These are phyloP conservation scores for Saguinus imperator DNA, from an alignment of 2,113 vertebrate genomes.

Conservation along the genomic window DNA sequence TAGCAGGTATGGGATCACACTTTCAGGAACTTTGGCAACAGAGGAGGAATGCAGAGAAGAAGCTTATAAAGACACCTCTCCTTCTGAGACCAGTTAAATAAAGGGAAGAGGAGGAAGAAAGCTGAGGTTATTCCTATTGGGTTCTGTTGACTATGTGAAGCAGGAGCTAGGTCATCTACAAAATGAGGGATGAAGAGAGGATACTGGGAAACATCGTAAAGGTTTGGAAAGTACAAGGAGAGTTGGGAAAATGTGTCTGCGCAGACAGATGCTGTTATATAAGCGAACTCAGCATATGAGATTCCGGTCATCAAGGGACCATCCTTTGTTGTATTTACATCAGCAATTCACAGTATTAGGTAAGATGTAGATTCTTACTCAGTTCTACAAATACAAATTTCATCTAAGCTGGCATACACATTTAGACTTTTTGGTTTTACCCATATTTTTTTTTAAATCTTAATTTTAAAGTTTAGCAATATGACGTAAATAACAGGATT, in stretches of 20 bases:
- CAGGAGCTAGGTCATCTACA: neutral
- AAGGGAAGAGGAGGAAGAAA: neutral
- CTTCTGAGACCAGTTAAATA: neutral
- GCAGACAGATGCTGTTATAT: neutral
- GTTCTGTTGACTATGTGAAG: neutral
- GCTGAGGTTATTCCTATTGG: neutral
- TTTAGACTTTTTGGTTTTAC: neutral
- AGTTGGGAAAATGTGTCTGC: neutral
- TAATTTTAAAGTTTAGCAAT: neutral
- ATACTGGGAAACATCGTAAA: neutral
- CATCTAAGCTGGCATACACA: neutral
- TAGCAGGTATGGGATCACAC: neutral
- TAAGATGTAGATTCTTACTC: neutral
- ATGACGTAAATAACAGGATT: neutral
- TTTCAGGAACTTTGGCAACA: neutral
- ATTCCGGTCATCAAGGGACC: neutral
- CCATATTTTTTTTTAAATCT: neutral
- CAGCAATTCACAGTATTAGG: neutral
- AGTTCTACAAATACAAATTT: neutral
- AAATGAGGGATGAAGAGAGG: neutral
- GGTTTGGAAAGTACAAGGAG: neutral
- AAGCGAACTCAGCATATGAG: neutral
- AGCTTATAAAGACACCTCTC: neutral
- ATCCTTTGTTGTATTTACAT: neutral
- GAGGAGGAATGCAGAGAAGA: neutral